Percentiles rank a stretch among this genome's conserved stretches.
These are phyloP conservation scores for Eublepharis macularius DNA, from an alignment of 2,113 vertebrate species.

Conservation along the genomic window DNA sequence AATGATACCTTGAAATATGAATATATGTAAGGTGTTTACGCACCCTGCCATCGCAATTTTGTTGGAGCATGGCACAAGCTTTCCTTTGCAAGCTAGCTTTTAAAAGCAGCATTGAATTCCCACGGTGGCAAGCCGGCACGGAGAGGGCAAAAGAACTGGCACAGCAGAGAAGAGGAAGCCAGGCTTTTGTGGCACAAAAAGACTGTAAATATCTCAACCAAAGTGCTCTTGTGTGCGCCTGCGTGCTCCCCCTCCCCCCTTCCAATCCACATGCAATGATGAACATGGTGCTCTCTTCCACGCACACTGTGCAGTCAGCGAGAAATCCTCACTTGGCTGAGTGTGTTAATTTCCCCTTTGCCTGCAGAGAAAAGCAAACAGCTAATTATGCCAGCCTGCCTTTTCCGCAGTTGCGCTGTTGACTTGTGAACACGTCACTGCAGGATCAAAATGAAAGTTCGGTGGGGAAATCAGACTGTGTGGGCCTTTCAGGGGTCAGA, in stretches of 20 bases:
- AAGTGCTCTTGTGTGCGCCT: too few relatives aligned
- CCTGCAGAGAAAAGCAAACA: neutral
- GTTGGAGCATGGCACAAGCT: rapidly evolving
- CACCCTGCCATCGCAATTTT: too few relatives aligned
- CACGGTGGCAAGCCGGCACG: neutral
- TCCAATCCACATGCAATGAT: too few relatives aligned
- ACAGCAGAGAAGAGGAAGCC: neutral
- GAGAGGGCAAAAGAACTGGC: neutral
- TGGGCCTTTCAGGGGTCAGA: neutral
- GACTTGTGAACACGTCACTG: neutral
- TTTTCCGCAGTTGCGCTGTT: neutral
- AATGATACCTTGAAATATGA: neutral
- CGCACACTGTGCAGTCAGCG: rapidly evolving
- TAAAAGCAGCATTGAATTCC: neutral
- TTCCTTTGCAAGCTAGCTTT: neutral
- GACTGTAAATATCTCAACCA: neutral
- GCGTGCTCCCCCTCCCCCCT: neutral
- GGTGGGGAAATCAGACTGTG: neutral
- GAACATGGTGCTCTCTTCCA: neutral
- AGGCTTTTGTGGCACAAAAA: too few relatives aligned
- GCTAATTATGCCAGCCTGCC: rapidly evolving
- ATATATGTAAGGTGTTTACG: too few relatives aligned
- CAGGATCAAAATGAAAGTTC: neutral
- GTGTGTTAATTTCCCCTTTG: neutral
- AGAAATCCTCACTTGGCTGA: neutral